These are phyloP conservation scores for Lepus townsendii DNA, from an alignment of 2,797 vertebrate genomes.

Conservation along the genomic window DNA sequence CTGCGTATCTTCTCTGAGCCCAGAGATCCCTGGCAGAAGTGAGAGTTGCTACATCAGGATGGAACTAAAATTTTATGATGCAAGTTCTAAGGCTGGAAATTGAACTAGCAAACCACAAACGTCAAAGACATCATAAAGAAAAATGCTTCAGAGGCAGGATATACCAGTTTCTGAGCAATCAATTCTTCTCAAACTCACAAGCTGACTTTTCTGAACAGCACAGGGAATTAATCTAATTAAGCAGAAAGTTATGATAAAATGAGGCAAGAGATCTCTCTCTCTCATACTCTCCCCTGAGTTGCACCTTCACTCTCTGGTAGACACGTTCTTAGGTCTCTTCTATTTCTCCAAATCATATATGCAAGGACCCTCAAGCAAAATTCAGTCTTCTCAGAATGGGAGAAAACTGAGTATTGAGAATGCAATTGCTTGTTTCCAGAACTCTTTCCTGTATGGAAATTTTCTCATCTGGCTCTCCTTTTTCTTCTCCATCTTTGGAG, in stretches of 20 bases:
- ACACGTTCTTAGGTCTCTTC: not conserved
- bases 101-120: slow-evolving; percentile 64
- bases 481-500: not conserved
- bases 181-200: slow-evolving; percentile 62
- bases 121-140: slow-evolving; percentile 62
- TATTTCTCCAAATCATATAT: not conserved
- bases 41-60: slow-evolving; percentile 60
- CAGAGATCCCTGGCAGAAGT: slow-evolving; percentile 25
- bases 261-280: not conserved
- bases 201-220: slow-evolving; percentile 68
- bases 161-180: slow-evolving; percentile 68
- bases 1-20: slow-evolving; percentile 13
- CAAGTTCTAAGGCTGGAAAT: slow-evolving; percentile 41
- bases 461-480: not conserved
- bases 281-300: not conserved
- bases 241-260: slow-evolving; percentile 40
- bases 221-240: slow-evolving; percentile 69
- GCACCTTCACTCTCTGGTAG: not conserved
- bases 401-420: not conserved
- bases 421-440: not conserved
- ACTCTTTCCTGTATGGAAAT: not conserved
- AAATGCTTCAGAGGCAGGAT: slow-evolving; percentile 66
- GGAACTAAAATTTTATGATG: slow-evolving; percentile 58
- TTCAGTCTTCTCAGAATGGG: not conserved
- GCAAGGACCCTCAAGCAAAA: not conserved